phyloP scores from a whole-genome alignment of 2,888 invertebrate species.

The Polyommatus iphigenia region DNA sequence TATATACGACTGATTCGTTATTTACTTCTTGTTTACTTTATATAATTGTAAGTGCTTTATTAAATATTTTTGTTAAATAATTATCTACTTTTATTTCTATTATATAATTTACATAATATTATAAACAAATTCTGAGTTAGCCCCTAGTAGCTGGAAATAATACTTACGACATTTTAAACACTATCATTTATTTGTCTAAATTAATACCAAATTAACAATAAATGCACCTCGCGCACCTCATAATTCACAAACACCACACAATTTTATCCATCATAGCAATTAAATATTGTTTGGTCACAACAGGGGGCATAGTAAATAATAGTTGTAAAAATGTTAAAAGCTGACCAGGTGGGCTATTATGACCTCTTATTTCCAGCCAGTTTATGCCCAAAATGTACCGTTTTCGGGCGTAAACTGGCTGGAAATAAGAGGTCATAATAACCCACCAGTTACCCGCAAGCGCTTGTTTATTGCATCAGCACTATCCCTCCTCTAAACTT shows the following conservation, averaged over 20 bases:
- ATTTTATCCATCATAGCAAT: neutral
- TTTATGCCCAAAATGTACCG: no score
- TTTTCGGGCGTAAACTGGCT: no score
- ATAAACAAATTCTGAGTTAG: no score
- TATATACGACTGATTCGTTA: neutral
- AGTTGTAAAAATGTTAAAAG: no score
- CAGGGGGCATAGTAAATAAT: no score
- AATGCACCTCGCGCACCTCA: neutral
- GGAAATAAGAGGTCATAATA: no score
- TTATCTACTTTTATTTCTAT: neutral
- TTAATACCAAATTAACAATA: conserved; percentile 23
- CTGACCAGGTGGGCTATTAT: no score
- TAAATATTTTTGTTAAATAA: conserved; percentile 17
- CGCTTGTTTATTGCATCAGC: no score
- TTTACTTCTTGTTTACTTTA: neutral
- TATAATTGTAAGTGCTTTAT: neutral
- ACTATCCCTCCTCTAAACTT: no score
- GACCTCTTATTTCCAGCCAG: no score
- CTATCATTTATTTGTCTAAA: conserved; percentile 14
- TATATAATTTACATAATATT: neutral
- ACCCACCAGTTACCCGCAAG: no score
- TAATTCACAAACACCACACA: neutral
- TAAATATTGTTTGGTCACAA: no score
- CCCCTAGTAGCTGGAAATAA: neutral
- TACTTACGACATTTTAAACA: neutral